Evolutionary conservation across 2,797 vertebrate genomes (phyloP).

Genomic region (Sylvia borin): DNA sequence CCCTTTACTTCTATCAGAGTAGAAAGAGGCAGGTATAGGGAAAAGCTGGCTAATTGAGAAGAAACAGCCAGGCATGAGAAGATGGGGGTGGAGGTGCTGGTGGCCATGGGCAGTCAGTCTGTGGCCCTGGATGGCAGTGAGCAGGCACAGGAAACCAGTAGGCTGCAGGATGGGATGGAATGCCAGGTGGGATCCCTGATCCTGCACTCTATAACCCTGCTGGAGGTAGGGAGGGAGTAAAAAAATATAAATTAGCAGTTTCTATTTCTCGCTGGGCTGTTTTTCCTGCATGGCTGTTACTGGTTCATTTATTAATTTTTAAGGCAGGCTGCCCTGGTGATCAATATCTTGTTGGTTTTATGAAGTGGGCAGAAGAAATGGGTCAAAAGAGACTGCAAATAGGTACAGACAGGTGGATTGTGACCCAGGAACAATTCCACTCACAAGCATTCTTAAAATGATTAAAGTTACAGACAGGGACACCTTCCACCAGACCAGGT

Average conservation of each 20-base stretch:
- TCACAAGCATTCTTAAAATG: neutral
- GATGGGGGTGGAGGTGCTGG: neutral
- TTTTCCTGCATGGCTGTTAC: neutral
- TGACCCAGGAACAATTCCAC: neutral
- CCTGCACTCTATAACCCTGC: neutral
- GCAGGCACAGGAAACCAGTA: rapidly evolving
- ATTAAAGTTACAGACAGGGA: neutral
- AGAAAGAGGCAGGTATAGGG: too few species aligned
- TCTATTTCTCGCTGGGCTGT: too few species aligned
- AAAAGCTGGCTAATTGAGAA: too few species aligned
- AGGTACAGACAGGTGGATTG: neutral
- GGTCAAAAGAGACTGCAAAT: neutral
- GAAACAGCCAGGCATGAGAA: too few species aligned
- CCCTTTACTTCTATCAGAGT: too few species aligned
- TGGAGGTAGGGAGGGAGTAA: too few species aligned
- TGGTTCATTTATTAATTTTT: neutral
- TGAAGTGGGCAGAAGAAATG: neutral
- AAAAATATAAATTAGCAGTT: too few species aligned
- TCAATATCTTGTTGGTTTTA: neutral
- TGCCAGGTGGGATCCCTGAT: rapidly evolving
- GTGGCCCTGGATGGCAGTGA: neutral
- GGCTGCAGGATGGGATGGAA: neutral
- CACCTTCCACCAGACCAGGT: neutral
- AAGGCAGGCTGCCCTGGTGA: neutral
- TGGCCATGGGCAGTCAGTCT: neutral